Percentiles rank a stretch among this genome's conserved stretches.
Evolutionary conservation across 2,888 invertebrate species (phyloP).

Genomic region (Morpho achilles): DNA sequence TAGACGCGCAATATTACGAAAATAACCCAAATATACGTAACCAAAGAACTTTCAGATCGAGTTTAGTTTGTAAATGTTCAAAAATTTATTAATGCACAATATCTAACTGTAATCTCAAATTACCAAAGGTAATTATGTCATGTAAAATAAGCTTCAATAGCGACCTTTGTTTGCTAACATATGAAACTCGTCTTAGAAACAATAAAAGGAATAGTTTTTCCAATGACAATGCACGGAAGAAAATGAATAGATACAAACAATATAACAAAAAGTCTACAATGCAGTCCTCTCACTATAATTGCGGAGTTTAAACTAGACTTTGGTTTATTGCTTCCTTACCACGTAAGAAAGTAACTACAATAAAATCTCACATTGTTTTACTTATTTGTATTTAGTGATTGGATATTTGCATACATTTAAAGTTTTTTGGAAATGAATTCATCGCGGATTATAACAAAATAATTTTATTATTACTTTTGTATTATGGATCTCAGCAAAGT

Average conservation of each 20-base stretch:
- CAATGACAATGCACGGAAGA: conserved; percentile 63
- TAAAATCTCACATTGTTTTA: conserved; percentile 20
- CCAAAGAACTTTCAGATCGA: too few species aligned
- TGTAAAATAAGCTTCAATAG: too few species aligned
- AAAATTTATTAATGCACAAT: too few species aligned
- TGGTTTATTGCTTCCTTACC: conserved; percentile 69
- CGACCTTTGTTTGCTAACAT: too few species aligned
- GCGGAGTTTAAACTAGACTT: conserved; percentile 50
- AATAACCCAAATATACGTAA: too few species aligned
- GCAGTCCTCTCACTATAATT: conserved; percentile 66
- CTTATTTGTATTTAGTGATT: conserved; percentile 17
- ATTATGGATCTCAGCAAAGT: too few species aligned
- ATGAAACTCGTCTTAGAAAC: conserved; percentile 7
- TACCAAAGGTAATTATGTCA: not conserved
- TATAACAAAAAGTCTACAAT: conserved; percentile 55
- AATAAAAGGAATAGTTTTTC: conserved; percentile 7
- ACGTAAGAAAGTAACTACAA: conserved; percentile 25
- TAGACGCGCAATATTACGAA: not conserved
- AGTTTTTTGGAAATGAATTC: not conserved
- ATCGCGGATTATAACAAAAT: too few species aligned
- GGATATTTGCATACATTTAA: not conserved
- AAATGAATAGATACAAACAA: conserved; percentile 36
- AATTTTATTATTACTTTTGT: too few species aligned
- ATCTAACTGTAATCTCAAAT: too few species aligned
- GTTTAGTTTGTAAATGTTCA: too few species aligned